phyloP scores from a whole-genome alignment of 1,140 invertebrate genomes.

The Goniozus legneri region DNA sequence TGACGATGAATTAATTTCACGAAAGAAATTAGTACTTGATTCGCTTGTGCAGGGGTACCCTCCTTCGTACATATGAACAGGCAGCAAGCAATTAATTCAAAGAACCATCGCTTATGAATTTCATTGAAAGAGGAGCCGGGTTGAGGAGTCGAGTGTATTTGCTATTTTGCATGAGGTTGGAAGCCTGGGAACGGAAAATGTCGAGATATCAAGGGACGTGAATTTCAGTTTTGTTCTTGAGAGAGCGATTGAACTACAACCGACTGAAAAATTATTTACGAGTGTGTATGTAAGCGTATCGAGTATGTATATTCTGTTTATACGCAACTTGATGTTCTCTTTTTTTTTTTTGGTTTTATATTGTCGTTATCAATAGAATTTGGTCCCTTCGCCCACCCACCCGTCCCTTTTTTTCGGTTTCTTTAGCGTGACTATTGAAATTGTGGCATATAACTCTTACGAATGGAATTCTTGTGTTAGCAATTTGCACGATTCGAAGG shows the following conservation, averaged over 20 bases:
- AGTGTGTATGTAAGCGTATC: slow-evolving; percentile 2
- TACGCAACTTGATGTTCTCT: no score
- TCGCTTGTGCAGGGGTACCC: no score
- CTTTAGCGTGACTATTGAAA: slow-evolving; percentile 12
- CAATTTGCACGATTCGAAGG: neutral
- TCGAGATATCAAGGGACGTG: neutral
- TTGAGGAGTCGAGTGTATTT: no score
- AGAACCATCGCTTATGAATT: slow-evolving; percentile 33
- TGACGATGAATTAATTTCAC: no score
- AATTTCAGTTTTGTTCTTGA: neutral
- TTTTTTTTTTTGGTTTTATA: no score
- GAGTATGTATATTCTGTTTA: neutral
- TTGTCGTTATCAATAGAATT: neutral
- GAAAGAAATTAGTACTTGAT: no score
- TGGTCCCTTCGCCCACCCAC: slow-evolving; percentile 2
- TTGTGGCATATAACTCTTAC: slow-evolving; percentile 5
- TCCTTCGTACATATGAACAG: slow-evolving; percentile 33
- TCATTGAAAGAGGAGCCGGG: neutral
- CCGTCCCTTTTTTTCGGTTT: slow-evolving; percentile 11
- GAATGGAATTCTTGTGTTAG: slow-evolving; percentile 15
- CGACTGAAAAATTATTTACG: neutral
- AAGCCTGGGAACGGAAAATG: neutral
- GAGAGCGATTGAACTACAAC: neutral
- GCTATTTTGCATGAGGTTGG: neutral
- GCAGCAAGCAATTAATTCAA: slow-evolving; percentile 49